Evolutionary conservation across 2,888 invertebrate genomes (phyloP).

Genomic region (Drosophila pegasa): DNA sequence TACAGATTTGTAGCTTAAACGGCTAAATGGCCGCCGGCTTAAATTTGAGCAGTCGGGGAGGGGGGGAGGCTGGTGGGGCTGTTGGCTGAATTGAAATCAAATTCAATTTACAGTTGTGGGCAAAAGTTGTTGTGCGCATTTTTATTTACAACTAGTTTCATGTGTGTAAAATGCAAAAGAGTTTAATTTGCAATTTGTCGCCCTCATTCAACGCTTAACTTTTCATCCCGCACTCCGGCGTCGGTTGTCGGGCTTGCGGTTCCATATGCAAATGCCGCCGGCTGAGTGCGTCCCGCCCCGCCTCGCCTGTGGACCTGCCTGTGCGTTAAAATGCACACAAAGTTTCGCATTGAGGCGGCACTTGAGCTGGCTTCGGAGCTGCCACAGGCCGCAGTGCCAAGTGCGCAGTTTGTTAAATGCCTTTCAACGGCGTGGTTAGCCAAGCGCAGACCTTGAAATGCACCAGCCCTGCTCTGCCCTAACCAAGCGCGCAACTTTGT

Average conservation of each 20-base stretch:
- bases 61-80: not conserved
- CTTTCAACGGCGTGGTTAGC: conserved; percentile 78
- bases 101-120: conserved; percentile 60
- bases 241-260: conserved; percentile 49
- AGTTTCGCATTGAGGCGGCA: conserved; percentile 70
- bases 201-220: conserved; percentile 79
- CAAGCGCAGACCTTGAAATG: conserved; percentile 75
- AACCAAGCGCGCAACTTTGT: conserved; percentile 67
- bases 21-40: conserved; percentile 52
- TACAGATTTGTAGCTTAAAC: conserved; percentile 61
- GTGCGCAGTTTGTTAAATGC: conserved; percentile 77
- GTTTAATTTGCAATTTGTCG: conserved; percentile 81
- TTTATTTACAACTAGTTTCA: conserved; percentile 76
- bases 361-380: conserved; percentile 64
- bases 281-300: conserved; percentile 39
- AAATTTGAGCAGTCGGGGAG: conserved; percentile 9
- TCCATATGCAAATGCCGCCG: conserved; percentile 74
- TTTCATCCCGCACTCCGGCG: conserved; percentile 51
- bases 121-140: conserved; percentile 66
- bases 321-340: conserved; percentile 67
- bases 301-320: conserved; percentile 30
- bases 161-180: conserved; percentile 77
- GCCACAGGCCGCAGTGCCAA: conserved; percentile 52
- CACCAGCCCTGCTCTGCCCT: conserved; percentile 27
- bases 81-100: conserved; percentile 56